A percentile compares a stretch with the other conserved stretches of the same genome.
Evolutionary conservation across 2,113 vertebrate species (phyloP).

Genomic region (Melierax canorus): DNA sequence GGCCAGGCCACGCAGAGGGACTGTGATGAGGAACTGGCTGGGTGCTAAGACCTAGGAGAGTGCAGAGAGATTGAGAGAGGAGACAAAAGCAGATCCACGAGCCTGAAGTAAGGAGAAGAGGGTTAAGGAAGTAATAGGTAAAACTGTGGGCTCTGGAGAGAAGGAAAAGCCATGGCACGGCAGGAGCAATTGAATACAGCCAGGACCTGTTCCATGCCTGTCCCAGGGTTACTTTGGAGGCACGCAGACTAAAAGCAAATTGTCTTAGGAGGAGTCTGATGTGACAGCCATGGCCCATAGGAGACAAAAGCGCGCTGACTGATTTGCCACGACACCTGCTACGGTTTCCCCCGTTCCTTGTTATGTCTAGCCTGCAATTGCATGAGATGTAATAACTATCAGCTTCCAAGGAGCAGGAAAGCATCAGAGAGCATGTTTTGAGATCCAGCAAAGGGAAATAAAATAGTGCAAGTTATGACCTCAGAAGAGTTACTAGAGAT

Average conservation of each 20-base stretch:
- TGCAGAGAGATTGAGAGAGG: not conserved
- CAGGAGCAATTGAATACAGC: not conserved
- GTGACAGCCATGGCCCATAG: not conserved
- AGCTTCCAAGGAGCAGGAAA: not conserved
- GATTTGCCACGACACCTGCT: not conserved
- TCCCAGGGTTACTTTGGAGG: not conserved
- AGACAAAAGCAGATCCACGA: not conserved
- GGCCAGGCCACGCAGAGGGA: conserved; percentile 76
- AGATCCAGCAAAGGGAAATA: not conserved
- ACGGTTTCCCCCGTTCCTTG: not conserved
- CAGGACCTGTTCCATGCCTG: not conserved
- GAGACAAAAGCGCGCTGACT: not conserved
- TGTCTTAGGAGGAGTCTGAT: not conserved
- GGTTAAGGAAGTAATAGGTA: not conserved
- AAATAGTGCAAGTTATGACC: not conserved
- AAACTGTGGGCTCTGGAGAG: not conserved
- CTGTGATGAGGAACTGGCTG: conserved; percentile 76
- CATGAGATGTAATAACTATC: not conserved
- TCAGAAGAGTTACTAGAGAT: not conserved
- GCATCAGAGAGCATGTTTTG: not conserved
- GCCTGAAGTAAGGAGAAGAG: not conserved
- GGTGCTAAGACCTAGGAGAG: conserved; percentile 78
- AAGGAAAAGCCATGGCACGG: not conserved
- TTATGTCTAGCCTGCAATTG: not conserved
- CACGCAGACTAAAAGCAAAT: not conserved